phyloP scores from a whole-genome alignment of 2,888 invertebrate species.

The Epirrhoe alternata region DNA sequence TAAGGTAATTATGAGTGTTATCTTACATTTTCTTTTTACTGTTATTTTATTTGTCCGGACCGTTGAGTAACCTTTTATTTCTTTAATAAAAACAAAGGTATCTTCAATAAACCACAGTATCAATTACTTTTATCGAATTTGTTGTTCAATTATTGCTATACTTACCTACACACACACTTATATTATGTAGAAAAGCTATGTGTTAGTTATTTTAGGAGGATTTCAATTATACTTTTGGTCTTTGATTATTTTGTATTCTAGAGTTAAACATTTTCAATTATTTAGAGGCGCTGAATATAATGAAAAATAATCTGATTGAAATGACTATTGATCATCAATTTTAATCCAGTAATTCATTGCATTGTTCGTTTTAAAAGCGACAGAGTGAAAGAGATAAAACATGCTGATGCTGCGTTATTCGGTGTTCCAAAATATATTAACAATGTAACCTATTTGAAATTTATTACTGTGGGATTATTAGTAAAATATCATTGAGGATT shows the following conservation, averaged over 20 bases:
- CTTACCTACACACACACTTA: too few relatives aligned
- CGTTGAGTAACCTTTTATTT: neutral
- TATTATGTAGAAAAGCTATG: too few relatives aligned
- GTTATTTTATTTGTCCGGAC: neutral
- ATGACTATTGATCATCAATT: neutral
- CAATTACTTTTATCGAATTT: neutral
- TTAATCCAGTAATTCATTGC: constrained; percentile 47
- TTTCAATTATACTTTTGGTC: neutral
- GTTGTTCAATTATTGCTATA: neutral
- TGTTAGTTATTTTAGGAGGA: neutral
- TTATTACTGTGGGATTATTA: neutral
- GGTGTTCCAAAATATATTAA: constrained; percentile 2
- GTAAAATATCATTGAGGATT: neutral
- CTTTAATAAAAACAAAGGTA: neutral
- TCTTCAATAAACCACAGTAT: neutral
- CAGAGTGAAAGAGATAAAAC: constrained; percentile 53
- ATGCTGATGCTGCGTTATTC: constrained; percentile 13
- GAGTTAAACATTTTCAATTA: too few relatives aligned
- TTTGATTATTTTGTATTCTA: too few relatives aligned
- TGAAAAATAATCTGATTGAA: neutral
- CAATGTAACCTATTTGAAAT: neutral
- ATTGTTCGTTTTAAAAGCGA: constrained; percentile 48
- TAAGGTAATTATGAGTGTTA: constrained; percentile 7
- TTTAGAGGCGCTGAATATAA: neutral
- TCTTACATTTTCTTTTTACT: constrained; percentile 20